These are phyloP conservation scores for Amblyraja radiata DNA, from an alignment of 2,797 vertebrate genomes.

Conservation along the genomic window DNA sequence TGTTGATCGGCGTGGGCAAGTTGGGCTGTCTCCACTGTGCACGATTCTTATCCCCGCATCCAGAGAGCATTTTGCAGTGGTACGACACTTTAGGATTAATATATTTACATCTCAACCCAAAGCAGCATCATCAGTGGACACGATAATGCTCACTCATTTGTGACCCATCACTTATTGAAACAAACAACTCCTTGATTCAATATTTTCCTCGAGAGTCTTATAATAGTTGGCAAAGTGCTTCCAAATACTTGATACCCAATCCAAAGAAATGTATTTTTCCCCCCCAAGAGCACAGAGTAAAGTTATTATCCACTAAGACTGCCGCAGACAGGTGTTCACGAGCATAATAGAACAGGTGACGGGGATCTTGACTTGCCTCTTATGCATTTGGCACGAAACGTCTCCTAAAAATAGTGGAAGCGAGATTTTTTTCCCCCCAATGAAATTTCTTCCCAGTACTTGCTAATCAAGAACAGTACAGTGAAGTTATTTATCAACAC, in stretches of 20 bases:
- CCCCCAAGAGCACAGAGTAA: neutral
- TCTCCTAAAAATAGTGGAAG: conserved; percentile 5
- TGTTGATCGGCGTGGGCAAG: too few relatives aligned
- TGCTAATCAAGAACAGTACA: neutral
- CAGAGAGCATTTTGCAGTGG: neutral
- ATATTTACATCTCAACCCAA: neutral
- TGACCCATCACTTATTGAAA: neutral
- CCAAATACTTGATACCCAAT: neutral
- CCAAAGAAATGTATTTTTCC: neutral
- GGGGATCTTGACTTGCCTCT: neutral
- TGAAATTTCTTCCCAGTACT: neutral
- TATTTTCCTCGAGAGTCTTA: neutral
- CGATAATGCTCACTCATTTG: neutral
- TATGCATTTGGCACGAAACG: neutral
- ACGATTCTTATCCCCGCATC: neutral
- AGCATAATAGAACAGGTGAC: neutral
- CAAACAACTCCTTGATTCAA: neutral
- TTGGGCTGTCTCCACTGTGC: too few relatives aligned
- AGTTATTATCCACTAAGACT: neutral
- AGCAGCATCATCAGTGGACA: neutral
- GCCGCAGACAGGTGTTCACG: neutral
- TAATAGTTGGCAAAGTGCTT: neutral
- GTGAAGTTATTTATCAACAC: conserved; percentile 2
- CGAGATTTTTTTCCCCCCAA: neutral
- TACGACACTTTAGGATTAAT: neutral